These are phyloP conservation scores for Sus cebifrons DNA, from an alignment of 2,797 vertebrate genomes.

Conservation along the genomic window DNA sequence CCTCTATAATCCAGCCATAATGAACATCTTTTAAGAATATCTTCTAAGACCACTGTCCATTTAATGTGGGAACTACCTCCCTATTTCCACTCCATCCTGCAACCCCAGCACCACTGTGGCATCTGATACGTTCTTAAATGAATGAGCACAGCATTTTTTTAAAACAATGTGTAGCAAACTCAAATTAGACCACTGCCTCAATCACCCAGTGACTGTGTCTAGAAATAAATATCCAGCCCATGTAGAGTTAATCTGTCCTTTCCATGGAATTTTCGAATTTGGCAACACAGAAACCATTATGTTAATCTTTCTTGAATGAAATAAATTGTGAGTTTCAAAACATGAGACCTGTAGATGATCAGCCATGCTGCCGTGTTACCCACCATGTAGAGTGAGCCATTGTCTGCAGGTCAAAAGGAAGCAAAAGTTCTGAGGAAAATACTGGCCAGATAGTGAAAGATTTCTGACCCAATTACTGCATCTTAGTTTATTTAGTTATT, in stretches of 20 bases:
- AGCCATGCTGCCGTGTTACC: not conserved
- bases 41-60: not conserved
- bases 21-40: not conserved
- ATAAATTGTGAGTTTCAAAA: not conserved
- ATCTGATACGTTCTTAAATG: not conserved
- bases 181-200: not conserved
- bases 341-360: not conserved
- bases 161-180: not conserved
- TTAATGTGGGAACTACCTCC: not conserved
- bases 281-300: not conserved
- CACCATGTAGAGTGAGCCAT: not conserved
- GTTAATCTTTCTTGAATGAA: not conserved
- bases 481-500: not conserved
- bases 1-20: not conserved
- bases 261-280: not conserved
- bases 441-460: not conserved
- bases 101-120: not conserved
- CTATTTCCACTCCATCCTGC: not conserved
- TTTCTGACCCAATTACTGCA: not conserved
- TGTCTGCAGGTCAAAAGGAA: too few relatives aligned
- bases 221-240: not conserved
- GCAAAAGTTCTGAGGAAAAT: not conserved
- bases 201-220: not conserved
- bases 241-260: not conserved
- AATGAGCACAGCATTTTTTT: not conserved